These are phyloP conservation scores for Brachionus calyciflorus DNA, from an alignment of 1,140 invertebrate species.

Conservation along the genomic window DNA sequence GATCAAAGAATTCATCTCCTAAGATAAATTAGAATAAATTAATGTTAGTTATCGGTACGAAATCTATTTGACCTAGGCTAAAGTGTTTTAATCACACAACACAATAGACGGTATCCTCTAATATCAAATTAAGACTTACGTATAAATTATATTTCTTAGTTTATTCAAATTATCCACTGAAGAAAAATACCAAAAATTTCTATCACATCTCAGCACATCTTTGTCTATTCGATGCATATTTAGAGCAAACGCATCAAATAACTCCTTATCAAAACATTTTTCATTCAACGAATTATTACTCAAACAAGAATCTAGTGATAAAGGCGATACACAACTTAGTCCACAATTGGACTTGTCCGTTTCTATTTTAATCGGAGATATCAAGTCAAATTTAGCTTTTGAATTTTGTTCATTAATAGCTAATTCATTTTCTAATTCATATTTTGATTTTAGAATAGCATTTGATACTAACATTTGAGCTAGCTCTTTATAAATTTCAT, in stretches of 20 bases:
- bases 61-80: too few species aligned
- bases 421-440: neutral
- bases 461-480: constrained; percentile 43
- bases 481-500: constrained; percentile 8
- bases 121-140: constrained; percentile 63
- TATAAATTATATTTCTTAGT: constrained; percentile 91
- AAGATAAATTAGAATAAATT: too few species aligned
- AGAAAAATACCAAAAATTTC: constrained; percentile 85
- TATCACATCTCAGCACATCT: constrained; percentile 87
- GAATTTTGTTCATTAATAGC: neutral
- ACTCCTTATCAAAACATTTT: neutral
- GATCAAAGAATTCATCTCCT: too few species aligned
- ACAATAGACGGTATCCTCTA: too few species aligned
- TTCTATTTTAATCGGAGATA: neutral
- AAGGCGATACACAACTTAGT: neutral
- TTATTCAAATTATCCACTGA: constrained; percentile 82
- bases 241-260: constrained; percentile 73
- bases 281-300: neutral
- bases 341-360: neutral
- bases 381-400: constrained; percentile 6
- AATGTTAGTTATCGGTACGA: too few species aligned
- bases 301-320: neutral
- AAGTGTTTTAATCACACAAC: too few species aligned
- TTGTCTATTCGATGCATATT: constrained; percentile 93
- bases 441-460: constrained; percentile 27